Conservation (phyloP, 2,888 invertebrate species). For the Cheilosia vernalis region DNA sequence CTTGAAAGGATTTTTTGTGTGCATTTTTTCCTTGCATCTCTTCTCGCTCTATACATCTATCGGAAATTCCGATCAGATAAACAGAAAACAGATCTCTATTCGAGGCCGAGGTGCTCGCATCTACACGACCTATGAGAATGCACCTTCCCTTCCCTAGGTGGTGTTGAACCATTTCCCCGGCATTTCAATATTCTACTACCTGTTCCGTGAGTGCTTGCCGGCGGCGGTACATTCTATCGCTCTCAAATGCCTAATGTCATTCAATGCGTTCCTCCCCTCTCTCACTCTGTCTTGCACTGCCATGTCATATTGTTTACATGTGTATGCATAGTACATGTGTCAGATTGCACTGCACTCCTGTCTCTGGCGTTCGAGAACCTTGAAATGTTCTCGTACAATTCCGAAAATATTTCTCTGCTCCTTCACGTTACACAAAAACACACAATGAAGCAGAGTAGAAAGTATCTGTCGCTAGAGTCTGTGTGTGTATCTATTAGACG, state of each 20-base stretch:
- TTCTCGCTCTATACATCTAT: too few relatives aligned
- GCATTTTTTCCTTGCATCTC: too few relatives aligned
- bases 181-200: slow-evolving; percentile 47
- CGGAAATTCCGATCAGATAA: too few relatives aligned
- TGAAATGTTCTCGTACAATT: slow-evolving; percentile 29
- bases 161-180: slow-evolving; percentile 1
- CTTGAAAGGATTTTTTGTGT: too few relatives aligned
- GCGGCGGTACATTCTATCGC: slow-evolving; percentile 3
- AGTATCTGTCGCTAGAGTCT: slow-evolving; percentile 23
- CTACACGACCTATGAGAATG: neutral
- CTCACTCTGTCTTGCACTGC: slow-evolving; percentile 15
- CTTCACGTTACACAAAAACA: slow-evolving; percentile 30
- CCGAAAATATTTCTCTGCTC: slow-evolving; percentile 40
- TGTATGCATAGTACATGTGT: slow-evolving; percentile 50
- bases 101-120: neutral
- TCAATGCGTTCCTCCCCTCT: slow-evolving; percentile 28
- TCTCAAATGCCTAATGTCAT: slow-evolving; percentile 47
- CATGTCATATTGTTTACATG: slow-evolving; percentile 61
- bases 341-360: slow-evolving; percentile 36
- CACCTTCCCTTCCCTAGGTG: neutral
- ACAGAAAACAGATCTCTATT: neutral
- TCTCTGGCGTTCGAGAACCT: slow-evolving; percentile 32
- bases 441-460: slow-evolving; percentile 23
- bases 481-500: slow-evolving; percentile 3
- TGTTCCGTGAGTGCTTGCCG: slow-evolving; percentile 38